Evolutionary conservation across 2,113 vertebrate genomes (phyloP).

Genomic region (Tenebrosternarchus preto): DNA sequence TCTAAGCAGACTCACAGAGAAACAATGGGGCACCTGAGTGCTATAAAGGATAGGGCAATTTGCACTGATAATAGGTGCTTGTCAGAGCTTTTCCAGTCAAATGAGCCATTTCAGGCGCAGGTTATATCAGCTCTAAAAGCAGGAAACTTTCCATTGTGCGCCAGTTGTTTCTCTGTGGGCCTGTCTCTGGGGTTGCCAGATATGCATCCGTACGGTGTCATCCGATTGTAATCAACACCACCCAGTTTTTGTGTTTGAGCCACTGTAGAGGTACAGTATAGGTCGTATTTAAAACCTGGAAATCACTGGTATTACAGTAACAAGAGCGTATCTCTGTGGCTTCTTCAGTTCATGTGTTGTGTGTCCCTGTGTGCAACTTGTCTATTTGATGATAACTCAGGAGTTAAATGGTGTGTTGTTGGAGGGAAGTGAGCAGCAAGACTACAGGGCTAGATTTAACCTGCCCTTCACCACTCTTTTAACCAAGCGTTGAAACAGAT

Average conservation of each 20-base stretch:
- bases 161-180: slow-evolving; percentile 22
- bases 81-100: slow-evolving; percentile 2
- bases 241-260: neutral
- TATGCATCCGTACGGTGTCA: neutral
- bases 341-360: no score
- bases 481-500: neutral
- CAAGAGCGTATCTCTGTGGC: neutral
- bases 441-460: neutral
- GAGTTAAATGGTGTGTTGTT: neutral
- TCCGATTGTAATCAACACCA: neutral
- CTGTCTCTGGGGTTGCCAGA: neutral
- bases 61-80: neutral
- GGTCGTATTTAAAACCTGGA: neutral
- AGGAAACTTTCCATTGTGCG: neutral
- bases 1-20: slow-evolving; percentile 2
- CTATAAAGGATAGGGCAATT: slow-evolving; percentile 8
- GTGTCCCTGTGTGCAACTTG: neutral
- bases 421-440: neutral
- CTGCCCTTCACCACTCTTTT: neutral
- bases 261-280: neutral
- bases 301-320: neutral
- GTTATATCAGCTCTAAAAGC: slow-evolving; percentile 15
- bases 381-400: neutral
- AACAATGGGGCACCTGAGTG: slow-evolving; percentile 2
- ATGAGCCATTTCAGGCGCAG: neutral